Evolutionary conservation across 2,113 vertebrate species (phyloP).

Genomic region (Mionectes macconnelli): DNA sequence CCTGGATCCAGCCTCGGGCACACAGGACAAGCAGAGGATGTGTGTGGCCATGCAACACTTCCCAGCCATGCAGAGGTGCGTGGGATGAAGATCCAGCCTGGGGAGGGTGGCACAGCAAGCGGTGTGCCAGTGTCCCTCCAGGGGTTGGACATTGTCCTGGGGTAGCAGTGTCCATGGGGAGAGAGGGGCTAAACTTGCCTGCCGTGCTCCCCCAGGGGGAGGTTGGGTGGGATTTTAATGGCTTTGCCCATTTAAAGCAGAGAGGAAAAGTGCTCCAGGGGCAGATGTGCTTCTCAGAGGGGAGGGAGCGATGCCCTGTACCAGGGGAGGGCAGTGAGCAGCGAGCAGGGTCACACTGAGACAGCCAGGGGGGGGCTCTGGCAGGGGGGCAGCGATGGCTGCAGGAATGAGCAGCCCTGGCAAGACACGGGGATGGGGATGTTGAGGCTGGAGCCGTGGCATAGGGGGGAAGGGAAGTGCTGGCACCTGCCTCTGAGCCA

Average conservation of each 20-base stretch:
- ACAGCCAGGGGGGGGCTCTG: neutral
- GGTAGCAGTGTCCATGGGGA: neutral
- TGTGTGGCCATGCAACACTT: neutral
- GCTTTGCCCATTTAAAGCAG: neutral
- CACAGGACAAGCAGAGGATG: neutral
- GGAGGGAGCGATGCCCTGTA: fast-evolving
- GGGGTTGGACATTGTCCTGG: fast-evolving
- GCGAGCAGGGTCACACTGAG: fast-evolving
- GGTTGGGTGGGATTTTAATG: neutral
- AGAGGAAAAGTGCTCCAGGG: neutral
- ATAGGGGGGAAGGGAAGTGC: neutral
- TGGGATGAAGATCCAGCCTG: neutral
- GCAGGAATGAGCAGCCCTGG: neutral
- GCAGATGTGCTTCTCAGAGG: neutral
- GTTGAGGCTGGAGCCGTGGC: neutral
- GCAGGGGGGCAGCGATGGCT: neutral
- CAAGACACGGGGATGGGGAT: fast-evolving
- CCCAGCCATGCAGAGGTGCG: conserved; percentile 17
- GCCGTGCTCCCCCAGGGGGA: fast-evolving
- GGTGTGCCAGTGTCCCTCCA: neutral
- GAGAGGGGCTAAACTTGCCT: neutral
- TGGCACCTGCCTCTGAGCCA: neutral
- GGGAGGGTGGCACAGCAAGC: neutral
- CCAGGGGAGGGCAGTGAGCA: fast-evolving
- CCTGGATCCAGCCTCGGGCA: neutral